Conservation (phyloP, 1,140 invertebrate species). For the Phymorhynchus buccinoides region DNA sequence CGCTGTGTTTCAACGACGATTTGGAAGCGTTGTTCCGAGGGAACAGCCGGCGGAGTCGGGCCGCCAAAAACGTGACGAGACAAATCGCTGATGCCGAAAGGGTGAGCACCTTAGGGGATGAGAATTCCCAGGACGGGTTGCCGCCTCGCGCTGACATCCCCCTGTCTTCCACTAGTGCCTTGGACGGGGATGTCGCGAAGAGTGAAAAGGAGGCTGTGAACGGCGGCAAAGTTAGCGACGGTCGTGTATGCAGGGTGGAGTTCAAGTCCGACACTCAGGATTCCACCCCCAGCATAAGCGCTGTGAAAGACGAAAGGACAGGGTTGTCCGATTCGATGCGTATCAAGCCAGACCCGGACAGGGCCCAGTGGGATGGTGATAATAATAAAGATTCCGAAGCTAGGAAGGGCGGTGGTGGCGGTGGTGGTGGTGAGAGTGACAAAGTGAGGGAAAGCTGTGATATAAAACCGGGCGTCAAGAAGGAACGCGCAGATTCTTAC, state of each 20-base stretch:
- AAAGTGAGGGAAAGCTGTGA: not conserved
- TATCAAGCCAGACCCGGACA: constrained; percentile 8
- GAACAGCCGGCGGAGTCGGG: not conserved
- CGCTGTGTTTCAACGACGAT: not conserved
- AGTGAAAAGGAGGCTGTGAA: not conserved
- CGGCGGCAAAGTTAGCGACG: not conserved
- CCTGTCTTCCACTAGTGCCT: not conserved
- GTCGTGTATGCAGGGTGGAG: not conserved
- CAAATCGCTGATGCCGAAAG: not conserved
- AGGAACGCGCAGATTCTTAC: not conserved
- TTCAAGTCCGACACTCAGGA: not conserved
- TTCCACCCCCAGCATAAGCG: not conserved
- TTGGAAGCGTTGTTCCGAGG: not conserved
- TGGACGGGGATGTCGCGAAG: not conserved
- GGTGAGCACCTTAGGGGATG: not conserved
- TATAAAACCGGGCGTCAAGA: not conserved
- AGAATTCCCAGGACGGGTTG: constrained; percentile 13
- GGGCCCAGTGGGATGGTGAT: not conserved
- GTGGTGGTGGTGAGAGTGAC: not conserved
- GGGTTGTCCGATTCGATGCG: not conserved
- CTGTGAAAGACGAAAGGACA: not conserved
- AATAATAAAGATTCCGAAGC: not conserved
- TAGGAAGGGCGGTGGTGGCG: not conserved
- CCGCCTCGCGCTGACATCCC: not conserved
- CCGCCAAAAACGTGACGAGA: not conserved